Percentiles rank a stretch among this genome's conserved stretches.
These are phyloP conservation scores for Pavo muticus DNA, from an alignment of 2,113 vertebrate genomes.

Conservation along the genomic window DNA sequence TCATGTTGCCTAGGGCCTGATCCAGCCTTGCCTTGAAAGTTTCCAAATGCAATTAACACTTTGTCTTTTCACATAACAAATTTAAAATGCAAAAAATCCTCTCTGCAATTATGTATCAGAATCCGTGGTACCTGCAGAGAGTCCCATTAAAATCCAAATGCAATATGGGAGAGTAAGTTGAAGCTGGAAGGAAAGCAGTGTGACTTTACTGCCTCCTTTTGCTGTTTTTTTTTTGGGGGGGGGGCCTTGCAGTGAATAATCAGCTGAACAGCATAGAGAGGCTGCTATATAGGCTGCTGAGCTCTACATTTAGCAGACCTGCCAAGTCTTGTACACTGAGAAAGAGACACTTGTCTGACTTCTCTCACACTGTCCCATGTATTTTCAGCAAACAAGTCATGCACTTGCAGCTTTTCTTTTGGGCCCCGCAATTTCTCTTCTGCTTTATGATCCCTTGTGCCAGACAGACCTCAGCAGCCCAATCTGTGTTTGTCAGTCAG, in stretches of 20 bases:
- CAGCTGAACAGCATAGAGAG: slow-evolving; percentile 43
- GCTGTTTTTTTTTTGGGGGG: background rate
- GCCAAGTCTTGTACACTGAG: slow-evolving; percentile 60
- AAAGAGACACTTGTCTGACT: slow-evolving; percentile 69
- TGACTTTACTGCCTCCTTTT: slow-evolving; percentile 61
- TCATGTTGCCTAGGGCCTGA: too few species aligned
- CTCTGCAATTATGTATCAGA: background rate
- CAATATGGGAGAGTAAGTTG: background rate
- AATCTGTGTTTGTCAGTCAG: slow-evolving; percentile 47
- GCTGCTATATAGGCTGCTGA: slow-evolving; percentile 57
- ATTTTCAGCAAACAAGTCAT: slow-evolving; percentile 73
- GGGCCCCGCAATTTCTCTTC: slow-evolving; percentile 43
- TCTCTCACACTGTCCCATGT: slow-evolving; percentile 67
- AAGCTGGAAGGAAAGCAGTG: slow-evolving; percentile 18
- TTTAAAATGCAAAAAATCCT: background rate
- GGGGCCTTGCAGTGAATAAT: slow-evolving; percentile 45
- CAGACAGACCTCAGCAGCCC: slow-evolving; percentile 55
- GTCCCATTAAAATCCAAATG: slow-evolving; percentile 39
- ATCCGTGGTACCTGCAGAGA: slow-evolving; percentile 26
- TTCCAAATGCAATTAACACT: background rate
- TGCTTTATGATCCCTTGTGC: slow-evolving; percentile 53
- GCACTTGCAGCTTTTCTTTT: slow-evolving; percentile 57
- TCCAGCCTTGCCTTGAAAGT: too few species aligned
- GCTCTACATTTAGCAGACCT: slow-evolving; percentile 40
- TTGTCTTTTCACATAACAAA: background rate